Base-by-base conservation (phyloP, 2,888 invertebrate genomes). In the Pollenia angustigena region DNA sequence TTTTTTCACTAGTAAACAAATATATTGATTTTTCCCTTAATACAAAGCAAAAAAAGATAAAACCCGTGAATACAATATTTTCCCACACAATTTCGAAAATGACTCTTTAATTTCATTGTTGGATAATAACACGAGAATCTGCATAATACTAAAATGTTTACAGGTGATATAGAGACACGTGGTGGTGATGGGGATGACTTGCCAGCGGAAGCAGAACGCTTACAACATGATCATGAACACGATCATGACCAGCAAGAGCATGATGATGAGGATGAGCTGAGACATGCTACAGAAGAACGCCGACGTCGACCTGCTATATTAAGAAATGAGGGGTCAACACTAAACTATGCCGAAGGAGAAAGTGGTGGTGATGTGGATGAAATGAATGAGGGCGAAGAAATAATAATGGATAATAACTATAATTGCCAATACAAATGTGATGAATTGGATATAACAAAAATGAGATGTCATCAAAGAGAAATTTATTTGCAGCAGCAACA, bases 111-210 rank as follows among this genome's bases (percentile, higher is more conserved):
- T 81, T 78, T 78, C 72, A 81, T 83, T 87, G 79, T 86, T 88
- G 88, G 88, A 88, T 82, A 87, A 87, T 88, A 89, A 88, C 80
- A 85, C 88, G 85, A 87, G 88, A 89, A 87, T 85, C 88, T 89
- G 91, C 92, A 91, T 91, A 90, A 91, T 91, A 90, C 90, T 88
- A 87, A 89, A 92, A 92, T 92, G 92, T 91, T 92, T 92, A 90
- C 92, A 92, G 92, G 92, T 92, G 92, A 91, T 74, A 78, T 78
- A 80, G 89, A 87, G 86, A 85, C 85, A 74, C 88, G 85, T 86
- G 86, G 81, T 62, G 84, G 62, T 66, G 69, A 60, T 82, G 68
- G 48, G n/a, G 78, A 58, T 44, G 64, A 69, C 14, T 32, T 56
- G 32, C 40, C 60, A 10, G 56, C 12, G 48, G 40, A 71, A 48